phyloP scores from a whole-genome alignment of 2,888 invertebrate species.

The Diarsia dahlii region DNA sequence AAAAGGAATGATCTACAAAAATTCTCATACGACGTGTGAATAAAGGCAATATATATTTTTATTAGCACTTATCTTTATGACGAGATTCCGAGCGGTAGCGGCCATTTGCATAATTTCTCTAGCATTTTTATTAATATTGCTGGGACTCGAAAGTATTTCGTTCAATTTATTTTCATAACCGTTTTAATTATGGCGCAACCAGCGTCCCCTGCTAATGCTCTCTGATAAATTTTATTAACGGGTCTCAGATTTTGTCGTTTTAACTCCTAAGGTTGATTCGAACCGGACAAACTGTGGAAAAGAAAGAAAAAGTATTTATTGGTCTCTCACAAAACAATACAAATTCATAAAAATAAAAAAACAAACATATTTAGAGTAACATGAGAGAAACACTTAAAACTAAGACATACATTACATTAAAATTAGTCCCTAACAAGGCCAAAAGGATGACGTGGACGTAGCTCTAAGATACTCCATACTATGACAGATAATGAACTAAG shows the following conservation, averaged over 20 bases:
- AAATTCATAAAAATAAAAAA: too few species aligned
- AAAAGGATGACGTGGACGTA: too few species aligned
- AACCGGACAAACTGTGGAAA: too few species aligned
- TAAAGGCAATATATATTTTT: conserved; percentile 55
- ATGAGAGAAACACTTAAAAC: too few species aligned
- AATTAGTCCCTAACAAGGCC: too few species aligned
- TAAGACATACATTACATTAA: too few species aligned
- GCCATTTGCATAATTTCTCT: conserved; percentile 56
- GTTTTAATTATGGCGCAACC: conserved; percentile 43
- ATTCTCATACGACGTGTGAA: conserved; percentile 40
- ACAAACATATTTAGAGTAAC: too few species aligned
- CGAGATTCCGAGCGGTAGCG: conserved; percentile 46
- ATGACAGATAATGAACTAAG: too few species aligned
- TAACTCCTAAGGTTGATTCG: not conserved
- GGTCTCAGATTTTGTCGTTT: not conserved
- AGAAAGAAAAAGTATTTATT: too few species aligned
- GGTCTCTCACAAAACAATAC: too few species aligned
- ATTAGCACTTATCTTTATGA: conserved; percentile 58
- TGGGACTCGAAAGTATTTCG: conserved; percentile 42
- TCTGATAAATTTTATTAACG: conserved; percentile 12
- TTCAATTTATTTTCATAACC: conserved; percentile 51
- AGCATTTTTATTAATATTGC: conserved; percentile 56
- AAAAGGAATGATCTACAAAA: conserved; percentile 28
- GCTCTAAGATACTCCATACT: too few species aligned
- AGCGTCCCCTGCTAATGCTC: conserved; percentile 18